phyloP scores from a whole-genome alignment of 2,113 vertebrate species.

The Alouatta palliata region DNA sequence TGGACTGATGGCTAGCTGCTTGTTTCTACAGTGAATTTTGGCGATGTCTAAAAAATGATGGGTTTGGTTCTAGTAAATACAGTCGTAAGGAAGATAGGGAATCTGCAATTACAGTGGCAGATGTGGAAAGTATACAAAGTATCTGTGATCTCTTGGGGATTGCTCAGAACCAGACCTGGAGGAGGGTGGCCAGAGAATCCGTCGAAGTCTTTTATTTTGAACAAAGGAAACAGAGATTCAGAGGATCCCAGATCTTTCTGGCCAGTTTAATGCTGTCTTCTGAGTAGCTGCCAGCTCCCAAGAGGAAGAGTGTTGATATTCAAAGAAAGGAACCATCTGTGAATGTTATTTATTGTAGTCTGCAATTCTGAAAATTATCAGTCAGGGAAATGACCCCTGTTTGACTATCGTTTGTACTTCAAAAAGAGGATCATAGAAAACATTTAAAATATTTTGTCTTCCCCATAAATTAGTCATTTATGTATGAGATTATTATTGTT shows the following conservation, averaged over 20 bases:
- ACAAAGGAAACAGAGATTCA: neutral
- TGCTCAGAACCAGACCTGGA: neutral
- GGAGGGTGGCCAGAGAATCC: neutral
- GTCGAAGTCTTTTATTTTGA: neutral
- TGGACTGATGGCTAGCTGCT: neutral
- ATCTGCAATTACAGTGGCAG: neutral
- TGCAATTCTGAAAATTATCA: conserved; percentile 26
- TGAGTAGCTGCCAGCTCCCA: neutral
- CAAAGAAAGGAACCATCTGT: neutral
- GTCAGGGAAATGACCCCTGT: conserved; percentile 49
- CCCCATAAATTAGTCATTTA: conserved; percentile 50
- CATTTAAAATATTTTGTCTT: conserved; percentile 63
- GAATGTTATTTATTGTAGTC: neutral
- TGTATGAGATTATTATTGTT: conserved; percentile 53
- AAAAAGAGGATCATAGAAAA: conserved; percentile 73
- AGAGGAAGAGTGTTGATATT: neutral
- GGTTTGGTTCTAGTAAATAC: neutral
- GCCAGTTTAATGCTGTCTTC: accelerated
- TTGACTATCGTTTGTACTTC: conserved; percentile 60
- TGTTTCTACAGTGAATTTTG: neutral
- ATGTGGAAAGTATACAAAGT: neutral
- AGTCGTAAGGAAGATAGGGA: neutral
- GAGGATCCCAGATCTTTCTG: neutral
- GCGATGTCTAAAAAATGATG: neutral
- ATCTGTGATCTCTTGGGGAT: neutral